Base-by-base conservation (phyloP, 2,888 invertebrate species). In the Leptinotarsa tumamoca region DNA sequence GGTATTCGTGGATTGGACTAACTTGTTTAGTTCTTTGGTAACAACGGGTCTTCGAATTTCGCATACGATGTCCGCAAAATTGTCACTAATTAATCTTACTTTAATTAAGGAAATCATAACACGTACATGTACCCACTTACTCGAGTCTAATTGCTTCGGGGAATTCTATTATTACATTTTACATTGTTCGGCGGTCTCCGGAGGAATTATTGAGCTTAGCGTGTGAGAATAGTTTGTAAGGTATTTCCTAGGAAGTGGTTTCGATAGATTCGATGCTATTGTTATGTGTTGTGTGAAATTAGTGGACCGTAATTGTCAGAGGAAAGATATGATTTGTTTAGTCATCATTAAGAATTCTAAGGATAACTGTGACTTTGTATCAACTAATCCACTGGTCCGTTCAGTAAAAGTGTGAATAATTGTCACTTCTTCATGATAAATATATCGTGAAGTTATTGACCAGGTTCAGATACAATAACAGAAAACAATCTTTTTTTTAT, bases 181-280 rank as follows among this genome's bases (percentile, higher is more conserved):
- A 43, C 33, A 63, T 33, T 63, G 63, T 63, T 58, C 14, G 23
- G 27, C 27, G 58, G 58, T 23, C 23, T 58, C 21, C 58, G 14
- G 23, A 23, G 23, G 23, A 17, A 58, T 58, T 58, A 63, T 63
- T 63, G 27, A 63, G n/a, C 63, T 10, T 63, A 43, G 27, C 63
- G 63, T 63, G 33, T 63, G 63, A n/a, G 43, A 15, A 63, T 63
- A 27, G n/a, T 5, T 43, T n/a, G 17, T 18, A 33, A 33, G 63
- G 63, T 33, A 63, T 43, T 63, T 63, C 63, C 63, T 33, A 63
- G 63, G 63, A 63, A 63, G 63, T 43, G 17, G 43, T 61, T 61
- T 61, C 7, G 61, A 61, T 14, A 23, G 15, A 43, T 33, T 43
- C 43, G n/a, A 63, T 33, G 13, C 10, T 27, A 43, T 63, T 63